A percentile compares a stretch with the other conserved stretches of the same genome.
These are phyloP conservation scores for Lampris incognitus DNA, from an alignment of 2,113 vertebrate genomes.

Conservation along the genomic window DNA sequence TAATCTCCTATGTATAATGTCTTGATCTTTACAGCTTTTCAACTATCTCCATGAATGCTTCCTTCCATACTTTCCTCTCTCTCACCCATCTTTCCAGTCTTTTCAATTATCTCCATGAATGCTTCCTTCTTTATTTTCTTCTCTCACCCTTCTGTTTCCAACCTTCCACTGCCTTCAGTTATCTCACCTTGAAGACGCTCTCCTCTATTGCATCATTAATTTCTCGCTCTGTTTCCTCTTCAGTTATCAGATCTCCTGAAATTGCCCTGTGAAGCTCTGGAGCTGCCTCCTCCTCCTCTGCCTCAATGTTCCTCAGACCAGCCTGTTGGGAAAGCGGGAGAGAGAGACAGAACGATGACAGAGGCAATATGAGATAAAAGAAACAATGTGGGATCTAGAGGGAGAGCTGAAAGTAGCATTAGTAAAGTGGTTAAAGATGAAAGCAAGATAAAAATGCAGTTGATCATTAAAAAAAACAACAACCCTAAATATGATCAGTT, in stretches of 20 bases:
- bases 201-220: conserved; percentile 88
- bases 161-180: not conserved
- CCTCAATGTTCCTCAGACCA: conserved; percentile 91
- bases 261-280: conserved; percentile 89
- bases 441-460: too few relatives aligned
- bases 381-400: too few relatives aligned
- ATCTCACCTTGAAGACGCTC: conserved; percentile 78
- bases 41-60: too few relatives aligned
- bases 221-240: conserved; percentile 89
- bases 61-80: too few relatives aligned
- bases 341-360: not conserved
- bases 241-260: conserved; percentile 89
- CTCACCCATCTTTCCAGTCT: too few relatives aligned
- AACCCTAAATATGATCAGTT: not conserved
- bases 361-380: not conserved
- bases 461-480: too few relatives aligned
- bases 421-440: too few relatives aligned
- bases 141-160: not conserved
- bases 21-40: too few relatives aligned
- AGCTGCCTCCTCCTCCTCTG: conserved; percentile 89
- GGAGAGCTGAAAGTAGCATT: too few relatives aligned
- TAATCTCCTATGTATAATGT: too few relatives aligned
- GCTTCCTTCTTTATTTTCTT: not conserved
- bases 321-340: conserved; percentile 77
- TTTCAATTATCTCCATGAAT: too few relatives aligned